Conservation (phyloP, 1,140 invertebrate genomes). For the Macrocentrus cingulum region DNA sequence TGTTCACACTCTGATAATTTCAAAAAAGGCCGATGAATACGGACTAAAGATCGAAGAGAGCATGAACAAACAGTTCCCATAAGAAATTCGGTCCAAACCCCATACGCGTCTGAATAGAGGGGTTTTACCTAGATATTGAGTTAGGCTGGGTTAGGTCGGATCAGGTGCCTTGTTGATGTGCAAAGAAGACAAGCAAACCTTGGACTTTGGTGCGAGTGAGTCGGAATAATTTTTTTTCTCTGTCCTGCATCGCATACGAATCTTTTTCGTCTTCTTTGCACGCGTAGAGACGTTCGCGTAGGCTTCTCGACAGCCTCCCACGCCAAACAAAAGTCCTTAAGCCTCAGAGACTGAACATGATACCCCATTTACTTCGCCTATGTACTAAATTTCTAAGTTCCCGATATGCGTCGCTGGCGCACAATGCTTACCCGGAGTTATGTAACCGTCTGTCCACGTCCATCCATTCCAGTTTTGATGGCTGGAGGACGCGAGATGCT, state of each 20-base stretch:
- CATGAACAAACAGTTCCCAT: constrained; percentile 23
- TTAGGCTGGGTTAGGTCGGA: constrained; percentile 37
- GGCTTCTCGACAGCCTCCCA: constrained; percentile 48
- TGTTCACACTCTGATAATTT: constrained; percentile 15
- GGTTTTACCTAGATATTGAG: constrained; percentile 22
- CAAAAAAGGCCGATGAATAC: constrained; percentile 6
- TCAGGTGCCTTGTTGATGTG: constrained; percentile 39
- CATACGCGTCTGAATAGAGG: constrained; percentile 16
- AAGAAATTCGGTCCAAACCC: constrained; percentile 21
- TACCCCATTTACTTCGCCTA: constrained; percentile 56
- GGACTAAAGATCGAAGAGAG: not conserved
- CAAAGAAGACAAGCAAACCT: constrained; percentile 30
- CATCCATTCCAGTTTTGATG: not conserved
- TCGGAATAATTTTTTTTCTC: no score
- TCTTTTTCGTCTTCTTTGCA: constrained; percentile 22
- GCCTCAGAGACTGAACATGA: constrained; percentile 59
- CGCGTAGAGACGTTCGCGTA: constrained; percentile 15
- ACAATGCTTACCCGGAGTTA: constrained; percentile 43
- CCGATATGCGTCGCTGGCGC: constrained; percentile 18
- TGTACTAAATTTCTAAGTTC: constrained; percentile 56
- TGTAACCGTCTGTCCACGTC: constrained; percentile 43
- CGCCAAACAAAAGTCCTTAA: constrained; percentile 60
- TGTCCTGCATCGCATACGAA: no score
- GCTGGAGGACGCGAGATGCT: not conserved
- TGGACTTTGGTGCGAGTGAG: constrained; percentile 12